Evolutionary conservation across 2,888 invertebrate genomes (phyloP), one percentile per base, ranked within the genome.

Genomic region (Sialis fuliginosa): DNA sequence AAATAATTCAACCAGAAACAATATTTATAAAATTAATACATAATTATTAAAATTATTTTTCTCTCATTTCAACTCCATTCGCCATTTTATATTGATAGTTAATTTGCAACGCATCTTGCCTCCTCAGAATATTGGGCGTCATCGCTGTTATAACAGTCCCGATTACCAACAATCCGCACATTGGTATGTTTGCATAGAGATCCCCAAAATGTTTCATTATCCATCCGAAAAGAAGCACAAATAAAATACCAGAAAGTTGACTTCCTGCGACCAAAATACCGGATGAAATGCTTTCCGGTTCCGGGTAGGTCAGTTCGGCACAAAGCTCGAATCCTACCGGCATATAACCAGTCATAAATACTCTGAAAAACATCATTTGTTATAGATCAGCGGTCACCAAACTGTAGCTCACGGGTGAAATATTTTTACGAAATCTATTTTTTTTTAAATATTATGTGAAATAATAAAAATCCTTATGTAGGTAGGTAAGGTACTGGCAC

Each of bases 281-380:
- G 0, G 56, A 54, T 2, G 58, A 58, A 5, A 57, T 58, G n/a
- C 55, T 54, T 50, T 59, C 59, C 8, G 57, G 53, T 44, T 57
- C 52, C 5, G 60, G 59, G 33, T 55, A 59, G 0, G 59, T 58
- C 31, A 60, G 47, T 48, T 60, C 60, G 1, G 56, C 55, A 6
- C 55, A 58, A 44, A 58, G 54, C 50, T 60, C 60, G 33, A 55
- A 57, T 6, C 58, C 59, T 1, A 56, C 56, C 7, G 57, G 52
- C 9, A 57, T 45, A 48, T 58, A 60, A 10, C 58, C 58, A 31
- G 53, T 57, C 52, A 57, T 53, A 48, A 56, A 56, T 39, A 57
- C 54, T 6, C 57, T 55, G 48, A 41, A 47, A 46, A 43, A 33
- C 7, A 35, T 4, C 2, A n/a, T 35, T 35, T 35, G 10, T 4